A percentile compares a stretch with the other conserved stretches of the same genome.
These are phyloP conservation scores for Ganaspis brasiliensis DNA, from an alignment of 2,888 invertebrate species.

Conservation along the genomic window DNA sequence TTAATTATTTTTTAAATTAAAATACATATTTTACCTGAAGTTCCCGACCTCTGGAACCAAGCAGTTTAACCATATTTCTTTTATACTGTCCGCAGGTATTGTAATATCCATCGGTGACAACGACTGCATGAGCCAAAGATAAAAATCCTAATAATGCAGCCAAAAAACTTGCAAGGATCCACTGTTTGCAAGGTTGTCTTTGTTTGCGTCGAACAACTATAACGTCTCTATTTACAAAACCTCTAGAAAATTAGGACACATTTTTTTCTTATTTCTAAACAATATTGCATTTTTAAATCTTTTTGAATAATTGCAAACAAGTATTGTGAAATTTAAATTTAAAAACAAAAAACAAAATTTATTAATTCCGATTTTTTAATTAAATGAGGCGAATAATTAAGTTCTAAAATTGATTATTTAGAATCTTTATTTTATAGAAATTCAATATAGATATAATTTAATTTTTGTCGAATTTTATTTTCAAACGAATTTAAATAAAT, in stretches of 20 bases:
- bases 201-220: constrained; percentile 69
- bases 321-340: too few species aligned
- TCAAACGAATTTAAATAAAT: too few species aligned
- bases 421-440: too few species aligned
- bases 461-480: too few species aligned
- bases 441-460: too few species aligned
- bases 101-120: constrained; percentile 88
- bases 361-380: too few species aligned
- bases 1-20: not conserved
- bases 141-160: constrained; percentile 85
- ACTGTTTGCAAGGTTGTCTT: constrained; percentile 77
- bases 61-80: constrained; percentile 83
- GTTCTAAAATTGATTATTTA: too few species aligned
- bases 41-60: constrained; percentile 72
- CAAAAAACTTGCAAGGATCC: constrained; percentile 86
- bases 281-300: not conserved
- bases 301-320: not conserved
- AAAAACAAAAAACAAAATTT: too few species aligned
- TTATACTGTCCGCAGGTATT: constrained; percentile 90
- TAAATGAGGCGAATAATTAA: too few species aligned
- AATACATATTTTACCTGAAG: constrained; percentile 59
- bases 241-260: constrained; percentile 54
- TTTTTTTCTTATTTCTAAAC: constrained; percentile 36
- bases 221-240: constrained; percentile 64
- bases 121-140: constrained; percentile 86